Base-by-base conservation (phyloP, 1,140 invertebrate genomes). In the Caenorhabditis latens region DNA sequence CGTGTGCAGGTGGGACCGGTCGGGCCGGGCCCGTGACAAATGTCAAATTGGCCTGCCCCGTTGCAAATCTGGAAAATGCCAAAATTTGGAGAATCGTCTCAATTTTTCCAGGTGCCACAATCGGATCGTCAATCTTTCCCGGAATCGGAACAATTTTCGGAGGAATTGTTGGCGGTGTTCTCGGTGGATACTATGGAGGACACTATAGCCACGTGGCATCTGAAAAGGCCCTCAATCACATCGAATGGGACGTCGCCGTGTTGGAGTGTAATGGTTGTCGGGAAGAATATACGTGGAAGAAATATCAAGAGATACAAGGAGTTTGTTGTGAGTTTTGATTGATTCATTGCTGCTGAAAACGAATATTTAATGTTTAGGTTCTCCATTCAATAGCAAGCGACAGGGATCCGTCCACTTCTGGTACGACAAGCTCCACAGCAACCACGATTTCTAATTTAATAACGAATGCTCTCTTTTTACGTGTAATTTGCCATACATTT, bases 241-340 rank as follows among this genome's bases (percentile, higher is more conserved):
- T 43, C 16, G 6, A 43, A 19, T 67, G 65, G 65, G 65, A 67
- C 21, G 3, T 43, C 3, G 65, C 16, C 3, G 43, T 7, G 13
- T 43, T 67, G 9, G 42, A 43, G 2, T 67, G 65, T 67, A 14
- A 19, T 14, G 65, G 65, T 43, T 67, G 65, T 43, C 3, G 16
- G 11, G 65, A 67, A 43, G 65, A 67, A 67, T 67, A 67, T 40
- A 67, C 65, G 42, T 67, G 58, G 58, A 63, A 63, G 21, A 63
- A 63, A 21, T 63, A 63, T 63, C 58, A 63, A 21, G 58, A 63
- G 40, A 67, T 67, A 8, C 40, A 67, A 63, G 58, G 58, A 6
- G 58, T 63, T 9, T 63, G 58, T 32, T 63, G 58, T 63, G 24
- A 63, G 58, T 32, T 32, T 4, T 32, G 24, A n/a, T 24, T 9